Base-by-base conservation (phyloP, 2,888 invertebrate species). In the Allolobophora icterica region DNA sequence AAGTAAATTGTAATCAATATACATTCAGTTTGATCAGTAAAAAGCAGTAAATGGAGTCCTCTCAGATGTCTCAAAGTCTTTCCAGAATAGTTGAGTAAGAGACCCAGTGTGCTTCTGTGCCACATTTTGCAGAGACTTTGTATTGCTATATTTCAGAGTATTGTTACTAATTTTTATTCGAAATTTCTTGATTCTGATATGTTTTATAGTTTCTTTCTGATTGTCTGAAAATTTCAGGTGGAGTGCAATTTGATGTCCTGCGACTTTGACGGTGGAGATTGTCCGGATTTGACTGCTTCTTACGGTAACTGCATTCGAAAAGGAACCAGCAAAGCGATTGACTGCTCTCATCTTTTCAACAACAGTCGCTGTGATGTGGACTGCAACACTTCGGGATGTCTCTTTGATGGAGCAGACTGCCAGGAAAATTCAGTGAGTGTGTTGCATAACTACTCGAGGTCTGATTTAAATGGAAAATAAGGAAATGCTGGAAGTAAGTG, bases 401-500 rank as follows among this genome's bases (percentile, higher is more conserved):
- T 99, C 17, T 99, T 97, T 95, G 99, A 99, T 94, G 99, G 99
- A 0, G 97, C 98, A 92, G 99, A 99, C 94, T 99, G 99, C 94
- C 87, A 87, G 38, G 87, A 87, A n/a, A 38, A 38, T 24, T 87
- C 38, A 13, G 87, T 87, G 34, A 87, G 87, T 87, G 30, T 87
- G 35, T 35, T 35, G 35, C 87, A 33, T 34, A 8, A 87, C 24
- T 87, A 35, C 38, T n/a, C n/a, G n/a, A 38, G 38, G 38, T 38
- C 38, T n/a, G n/a, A 52, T 24, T 24, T 52, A 1, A 52, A 52
- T 5, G 17, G 21, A 8, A 52, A 52, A 52, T 52, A 52, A 24
- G 24, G 24, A 52, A 24, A 8, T 42, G 1, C 1, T 42, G 42
- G 42, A 42, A 11, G 4, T 42, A 42, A 11, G 15, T 42, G 13